Evolutionary conservation across 2,797 vertebrate species (phyloP).

Genomic region (Eulemur albifrons): DNA sequence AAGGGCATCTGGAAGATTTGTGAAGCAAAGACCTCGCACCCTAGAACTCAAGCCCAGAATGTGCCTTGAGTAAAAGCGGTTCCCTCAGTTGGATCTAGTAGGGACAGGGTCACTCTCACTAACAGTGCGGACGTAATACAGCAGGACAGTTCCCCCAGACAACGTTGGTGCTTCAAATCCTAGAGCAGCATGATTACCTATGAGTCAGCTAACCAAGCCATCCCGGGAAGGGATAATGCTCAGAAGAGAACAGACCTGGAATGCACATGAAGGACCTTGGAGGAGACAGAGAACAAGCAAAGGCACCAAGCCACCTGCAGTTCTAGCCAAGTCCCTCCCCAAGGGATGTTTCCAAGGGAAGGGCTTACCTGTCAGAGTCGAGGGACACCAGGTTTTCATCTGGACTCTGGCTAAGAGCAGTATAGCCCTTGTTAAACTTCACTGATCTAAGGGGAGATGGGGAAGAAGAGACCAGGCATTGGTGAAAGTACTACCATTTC

Average conservation of each 20-base stretch:
- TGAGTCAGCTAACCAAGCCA: constrained; percentile 9
- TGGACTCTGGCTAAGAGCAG: constrained; percentile 92
- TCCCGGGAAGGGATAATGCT: not conserved
- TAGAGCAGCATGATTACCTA: not conserved
- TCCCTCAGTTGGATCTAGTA: not conserved
- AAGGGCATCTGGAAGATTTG: not conserved
- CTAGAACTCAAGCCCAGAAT: constrained; percentile 8
- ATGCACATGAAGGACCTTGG: not conserved
- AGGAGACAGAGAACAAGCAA: not conserved
- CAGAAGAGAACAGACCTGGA: constrained; percentile 20
- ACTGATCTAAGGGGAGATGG: constrained; percentile 84
- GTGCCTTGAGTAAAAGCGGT: not conserved
- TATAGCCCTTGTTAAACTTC: constrained; percentile 96
- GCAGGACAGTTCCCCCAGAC: not conserved
- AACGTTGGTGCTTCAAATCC: not conserved
- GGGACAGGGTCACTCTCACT: not conserved
- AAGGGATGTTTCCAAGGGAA: not conserved
- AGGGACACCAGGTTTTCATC: constrained; percentile 93
- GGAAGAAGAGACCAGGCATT: not conserved
- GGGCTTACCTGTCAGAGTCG: constrained; percentile 94
- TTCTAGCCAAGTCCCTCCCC: not conserved
- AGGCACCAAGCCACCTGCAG: not conserved
- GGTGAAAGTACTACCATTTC: not conserved
- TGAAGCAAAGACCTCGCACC: constrained; percentile 21
- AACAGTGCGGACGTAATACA: not conserved